Conservation (phyloP, 2,113 vertebrate genomes). For the Podarcis cretensis region DNA sequence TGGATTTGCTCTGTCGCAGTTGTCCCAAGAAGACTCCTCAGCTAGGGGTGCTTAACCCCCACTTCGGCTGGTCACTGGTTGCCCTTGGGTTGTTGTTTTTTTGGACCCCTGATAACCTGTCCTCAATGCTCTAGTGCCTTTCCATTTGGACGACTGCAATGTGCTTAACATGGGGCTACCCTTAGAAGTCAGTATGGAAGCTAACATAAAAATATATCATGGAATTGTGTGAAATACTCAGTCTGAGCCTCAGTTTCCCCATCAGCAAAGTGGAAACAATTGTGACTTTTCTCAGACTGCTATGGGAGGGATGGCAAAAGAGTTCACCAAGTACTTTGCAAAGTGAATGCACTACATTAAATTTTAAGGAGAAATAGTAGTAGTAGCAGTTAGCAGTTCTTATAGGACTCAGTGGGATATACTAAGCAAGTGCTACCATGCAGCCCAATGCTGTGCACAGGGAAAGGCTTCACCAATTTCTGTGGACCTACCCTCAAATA, state of each 20-base stretch:
- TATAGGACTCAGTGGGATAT: neutral
- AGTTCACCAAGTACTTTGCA: neutral
- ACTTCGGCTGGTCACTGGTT: no score
- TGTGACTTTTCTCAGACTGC: neutral
- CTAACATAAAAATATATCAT: no score
- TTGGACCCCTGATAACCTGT: no score
- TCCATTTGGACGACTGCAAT: no score
- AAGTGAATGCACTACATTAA: neutral
- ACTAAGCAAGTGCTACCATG: neutral
- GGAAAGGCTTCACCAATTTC: neutral
- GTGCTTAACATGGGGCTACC: no score
- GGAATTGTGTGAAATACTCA: neutral
- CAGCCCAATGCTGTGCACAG: neutral
- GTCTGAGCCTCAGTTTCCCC: neutral
- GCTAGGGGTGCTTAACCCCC: no score
- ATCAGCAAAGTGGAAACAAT: neutral
- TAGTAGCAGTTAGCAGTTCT: neutral
- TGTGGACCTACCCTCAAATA: neutral
- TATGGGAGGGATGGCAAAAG: neutral
- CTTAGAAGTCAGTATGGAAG: neutral
- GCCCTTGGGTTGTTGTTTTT: no score
- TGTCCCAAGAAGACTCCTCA: no score
- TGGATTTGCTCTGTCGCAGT: no score
- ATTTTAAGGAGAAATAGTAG: no score
- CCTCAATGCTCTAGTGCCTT: no score